Conservation (phyloP, 2,888 invertebrate genomes). For the Dioctria linearis region DNA sequence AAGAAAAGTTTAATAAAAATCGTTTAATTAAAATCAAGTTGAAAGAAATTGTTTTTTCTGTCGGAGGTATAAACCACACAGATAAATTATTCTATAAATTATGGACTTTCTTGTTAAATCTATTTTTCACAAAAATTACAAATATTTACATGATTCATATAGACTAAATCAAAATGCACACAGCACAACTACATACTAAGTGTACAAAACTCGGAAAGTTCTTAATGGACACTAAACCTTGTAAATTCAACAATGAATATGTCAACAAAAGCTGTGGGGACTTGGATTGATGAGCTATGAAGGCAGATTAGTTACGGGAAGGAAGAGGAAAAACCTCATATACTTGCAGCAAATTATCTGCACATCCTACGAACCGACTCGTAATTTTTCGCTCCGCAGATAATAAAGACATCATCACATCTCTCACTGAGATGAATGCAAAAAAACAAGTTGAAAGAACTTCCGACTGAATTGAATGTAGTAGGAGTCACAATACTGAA, state of each 20-base stretch:
- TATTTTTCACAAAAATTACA: slow-evolving; percentile 9
- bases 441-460: slow-evolving; percentile 11
- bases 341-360: slow-evolving; percentile 43
- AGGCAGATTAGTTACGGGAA: slow-evolving; percentile 21
- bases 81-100: too few species aligned
- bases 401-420: slow-evolving; percentile 40
- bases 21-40: too few species aligned
- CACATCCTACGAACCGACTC: slow-evolving; percentile 33
- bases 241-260: slow-evolving; percentile 23
- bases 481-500: not conserved
- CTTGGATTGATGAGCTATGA: slow-evolving; percentile 43
- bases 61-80: too few species aligned
- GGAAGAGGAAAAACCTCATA: slow-evolving; percentile 6
- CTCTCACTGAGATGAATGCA: slow-evolving; percentile 15
- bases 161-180: slow-evolving; percentile 2
- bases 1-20: too few species aligned
- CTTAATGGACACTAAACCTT: slow-evolving; percentile 36
- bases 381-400: slow-evolving; percentile 13
- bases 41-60: too few species aligned
- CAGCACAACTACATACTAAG: slow-evolving; percentile 1
- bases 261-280: slow-evolving; percentile 17
- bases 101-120: too few species aligned
- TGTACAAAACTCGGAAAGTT: not conserved
- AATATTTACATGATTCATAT: slow-evolving; percentile 4
- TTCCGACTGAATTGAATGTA: slow-evolving; percentile 22